phyloP scores from a whole-genome alignment of 2,888 invertebrate species.

The Papilio protenor region DNA sequence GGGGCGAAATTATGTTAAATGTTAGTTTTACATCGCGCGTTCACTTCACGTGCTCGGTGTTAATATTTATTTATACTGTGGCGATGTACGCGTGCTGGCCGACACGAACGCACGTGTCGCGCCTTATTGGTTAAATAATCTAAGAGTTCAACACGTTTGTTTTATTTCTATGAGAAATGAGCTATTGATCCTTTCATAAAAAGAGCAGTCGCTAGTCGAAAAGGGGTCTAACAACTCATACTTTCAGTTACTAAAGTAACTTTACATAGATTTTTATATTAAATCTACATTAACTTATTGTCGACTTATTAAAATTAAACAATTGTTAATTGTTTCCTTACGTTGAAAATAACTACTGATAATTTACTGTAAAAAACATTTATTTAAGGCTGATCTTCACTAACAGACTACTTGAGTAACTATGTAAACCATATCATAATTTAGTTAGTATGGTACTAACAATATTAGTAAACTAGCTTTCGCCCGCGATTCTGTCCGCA shows the following conservation, averaged over 20 bases:
- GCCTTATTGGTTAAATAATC: constrained; percentile 11
- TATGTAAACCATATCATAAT: too few relatives aligned
- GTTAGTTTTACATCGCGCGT: constrained; percentile 22
- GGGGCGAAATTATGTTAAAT: constrained; percentile 28
- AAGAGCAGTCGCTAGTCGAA: not conserved
- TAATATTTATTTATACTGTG: constrained; percentile 30
- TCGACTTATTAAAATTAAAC: too few relatives aligned
- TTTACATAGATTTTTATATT: too few relatives aligned
- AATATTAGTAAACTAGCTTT: too few relatives aligned
- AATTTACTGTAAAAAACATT: too few relatives aligned
- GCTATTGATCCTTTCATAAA: not conserved
- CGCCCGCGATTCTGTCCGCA: too few relatives aligned
- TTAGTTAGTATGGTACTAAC: too few relatives aligned
- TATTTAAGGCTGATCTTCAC: too few relatives aligned
- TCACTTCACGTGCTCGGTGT: constrained; percentile 21
- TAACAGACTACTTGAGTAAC: too few relatives aligned
- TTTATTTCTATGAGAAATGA: not conserved
- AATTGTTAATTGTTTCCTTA: too few relatives aligned
- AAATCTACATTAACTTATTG: too few relatives aligned
- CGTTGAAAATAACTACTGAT: too few relatives aligned
- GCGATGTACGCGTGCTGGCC: constrained; percentile 10
- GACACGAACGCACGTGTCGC: constrained; percentile 13
- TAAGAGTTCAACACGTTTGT: constrained; percentile 5
- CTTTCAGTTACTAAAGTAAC: not conserved
- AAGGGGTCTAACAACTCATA: not conserved